Conservation (phyloP, 2,797 vertebrate genomes). For the Gastrophryne carolinensis region DNA sequence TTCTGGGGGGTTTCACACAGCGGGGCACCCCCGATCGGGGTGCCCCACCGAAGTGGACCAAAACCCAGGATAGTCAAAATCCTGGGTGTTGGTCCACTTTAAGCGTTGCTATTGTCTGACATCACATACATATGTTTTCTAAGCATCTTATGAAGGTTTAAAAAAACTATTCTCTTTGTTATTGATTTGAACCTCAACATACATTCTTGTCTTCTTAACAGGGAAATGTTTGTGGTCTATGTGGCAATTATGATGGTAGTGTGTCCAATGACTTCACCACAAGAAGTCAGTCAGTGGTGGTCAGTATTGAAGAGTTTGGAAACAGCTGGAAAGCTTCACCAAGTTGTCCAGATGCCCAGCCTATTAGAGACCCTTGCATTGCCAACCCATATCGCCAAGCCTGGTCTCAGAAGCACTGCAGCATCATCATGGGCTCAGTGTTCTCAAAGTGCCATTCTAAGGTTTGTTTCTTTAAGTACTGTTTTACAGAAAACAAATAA, state of each 20-base stretch:
- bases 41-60: too few species aligned
- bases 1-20: too few species aligned
- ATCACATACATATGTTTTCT: too few species aligned
- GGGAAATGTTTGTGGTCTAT: constrained; percentile 83
- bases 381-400: constrained; percentile 74
- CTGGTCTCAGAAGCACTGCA: constrained; percentile 79
- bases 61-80: too few species aligned
- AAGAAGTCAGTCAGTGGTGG: constrained; percentile 72
- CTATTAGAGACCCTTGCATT: constrained; percentile 63
- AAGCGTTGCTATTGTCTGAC: too few species aligned
- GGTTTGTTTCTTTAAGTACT: background rate
- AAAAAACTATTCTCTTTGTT: too few species aligned
- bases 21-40: too few species aligned
- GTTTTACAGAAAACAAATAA: too few species aligned
- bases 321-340: constrained; percentile 83
- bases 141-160: too few species aligned
- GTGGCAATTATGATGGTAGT: constrained; percentile 83
- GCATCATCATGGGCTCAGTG: constrained; percentile 70
- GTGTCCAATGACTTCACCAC: constrained; percentile 82
- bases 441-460: constrained; percentile 69
- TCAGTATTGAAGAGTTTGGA: constrained; percentile 73
- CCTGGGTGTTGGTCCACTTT: too few species aligned
- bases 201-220: constrained; percentile 58
- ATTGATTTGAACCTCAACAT: too few species aligned
- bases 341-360: constrained; percentile 69